Evolutionary conservation across 2,113 vertebrate species (phyloP).

Genomic region (Phainopepla nitens): DNA sequence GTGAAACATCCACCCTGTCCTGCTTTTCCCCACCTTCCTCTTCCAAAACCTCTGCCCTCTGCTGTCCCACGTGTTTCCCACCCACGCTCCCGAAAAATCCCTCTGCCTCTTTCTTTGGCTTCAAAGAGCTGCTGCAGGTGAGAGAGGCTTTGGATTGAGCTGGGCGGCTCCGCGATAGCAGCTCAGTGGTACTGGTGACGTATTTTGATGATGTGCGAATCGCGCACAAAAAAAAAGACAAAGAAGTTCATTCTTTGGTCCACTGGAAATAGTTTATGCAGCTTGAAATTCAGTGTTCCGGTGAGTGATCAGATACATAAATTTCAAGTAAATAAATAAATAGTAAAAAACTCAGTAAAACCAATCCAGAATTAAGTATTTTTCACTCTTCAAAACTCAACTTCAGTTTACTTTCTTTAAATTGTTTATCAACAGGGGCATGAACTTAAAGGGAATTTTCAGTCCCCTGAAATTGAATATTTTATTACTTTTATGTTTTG

Average conservation of each 20-base stretch:
- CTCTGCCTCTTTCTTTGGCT: background rate
- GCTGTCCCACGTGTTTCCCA: fast-evolving
- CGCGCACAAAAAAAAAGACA: background rate
- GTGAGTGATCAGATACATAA: background rate
- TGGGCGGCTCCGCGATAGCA: fast-evolving
- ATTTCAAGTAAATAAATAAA: background rate
- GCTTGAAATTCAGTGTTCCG: background rate
- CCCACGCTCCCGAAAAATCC: background rate
- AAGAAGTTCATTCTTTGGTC: background rate
- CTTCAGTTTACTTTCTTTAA: background rate
- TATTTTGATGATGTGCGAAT: background rate
- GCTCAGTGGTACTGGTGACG: background rate
- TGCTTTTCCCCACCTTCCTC: background rate
- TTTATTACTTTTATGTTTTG: background rate
- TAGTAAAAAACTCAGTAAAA: background rate
- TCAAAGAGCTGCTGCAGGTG: background rate
- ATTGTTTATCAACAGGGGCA: background rate
- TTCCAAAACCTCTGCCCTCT: background rate
- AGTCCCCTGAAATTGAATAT: background rate
- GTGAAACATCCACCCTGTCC: background rate
- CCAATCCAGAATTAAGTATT: background rate
- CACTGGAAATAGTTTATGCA: background rate
- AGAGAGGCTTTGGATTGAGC: background rate
- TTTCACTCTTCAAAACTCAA: background rate
- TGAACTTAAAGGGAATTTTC: background rate